Evolutionary conservation across 2,888 invertebrate species (phyloP).

Genomic region (Linhomoeus sp.): DNA sequence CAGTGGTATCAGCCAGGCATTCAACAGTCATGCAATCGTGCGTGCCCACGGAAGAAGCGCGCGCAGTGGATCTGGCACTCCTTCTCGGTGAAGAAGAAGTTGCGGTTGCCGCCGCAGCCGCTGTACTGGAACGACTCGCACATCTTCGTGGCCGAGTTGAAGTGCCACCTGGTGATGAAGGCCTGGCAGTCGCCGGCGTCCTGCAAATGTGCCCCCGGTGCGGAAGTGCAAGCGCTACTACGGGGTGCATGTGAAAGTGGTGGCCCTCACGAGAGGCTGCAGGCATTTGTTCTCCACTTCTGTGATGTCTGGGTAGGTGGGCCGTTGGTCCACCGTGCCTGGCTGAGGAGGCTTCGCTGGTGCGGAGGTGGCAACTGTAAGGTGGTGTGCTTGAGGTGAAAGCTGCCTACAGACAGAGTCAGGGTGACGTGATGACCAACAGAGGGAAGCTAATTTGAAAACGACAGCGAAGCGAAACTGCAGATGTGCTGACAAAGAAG

Average conservation of each 20-base stretch:
- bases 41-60: slow-evolving; percentile 21
- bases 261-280: slow-evolving; percentile 15
- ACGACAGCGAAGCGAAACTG: no score
- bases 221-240: no score
- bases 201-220: no score
- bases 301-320: neutral
- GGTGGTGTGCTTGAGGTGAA: no score
- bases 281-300: slow-evolving; percentile 19
- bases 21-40: no score
- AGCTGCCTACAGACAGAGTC: no score
- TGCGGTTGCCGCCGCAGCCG: slow-evolving; percentile 24
- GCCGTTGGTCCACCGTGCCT: neutral
- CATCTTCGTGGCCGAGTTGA: slow-evolving; percentile 16
- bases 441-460: no score
- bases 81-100: slow-evolving; percentile 24
- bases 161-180: slow-evolving; percentile 22
- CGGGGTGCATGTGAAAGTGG: no score
- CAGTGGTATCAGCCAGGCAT: no score
- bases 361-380: neutral
- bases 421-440: no score
- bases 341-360: neutral
- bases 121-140: slow-evolving; percentile 25
- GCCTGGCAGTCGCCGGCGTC: slow-evolving; percentile 25
- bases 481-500: no score
- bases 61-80: slow-evolving; percentile 27